phyloP scores from a whole-genome alignment of 2,113 vertebrate species.

The Sylvia atricapilla region DNA sequence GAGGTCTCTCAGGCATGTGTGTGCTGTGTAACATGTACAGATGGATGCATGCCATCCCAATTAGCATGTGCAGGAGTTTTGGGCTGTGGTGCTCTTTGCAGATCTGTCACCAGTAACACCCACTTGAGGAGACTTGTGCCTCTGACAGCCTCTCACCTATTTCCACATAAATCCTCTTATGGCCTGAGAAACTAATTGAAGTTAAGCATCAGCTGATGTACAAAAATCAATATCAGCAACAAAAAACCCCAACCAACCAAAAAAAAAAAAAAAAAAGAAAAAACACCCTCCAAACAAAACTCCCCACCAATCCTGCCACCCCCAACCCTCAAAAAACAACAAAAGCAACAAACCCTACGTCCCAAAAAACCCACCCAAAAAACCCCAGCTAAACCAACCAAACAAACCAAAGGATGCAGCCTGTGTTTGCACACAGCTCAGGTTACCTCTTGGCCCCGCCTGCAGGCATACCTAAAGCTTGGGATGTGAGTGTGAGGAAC shows the following conservation, averaged over 20 bases:
- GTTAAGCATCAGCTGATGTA: background rate
- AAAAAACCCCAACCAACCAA: background rate
- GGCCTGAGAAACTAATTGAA: background rate
- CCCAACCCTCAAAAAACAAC: no score
- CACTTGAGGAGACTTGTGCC: background rate
- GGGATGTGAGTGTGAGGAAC: background rate
- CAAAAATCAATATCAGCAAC: no score
- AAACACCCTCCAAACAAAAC: background rate
- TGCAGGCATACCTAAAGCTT: accelerated
- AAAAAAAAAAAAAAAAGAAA: no score
- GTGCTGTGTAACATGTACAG: no score
- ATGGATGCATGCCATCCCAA: accelerated
- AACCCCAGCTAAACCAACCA: no score
- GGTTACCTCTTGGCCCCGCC: background rate
- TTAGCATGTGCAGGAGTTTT: background rate
- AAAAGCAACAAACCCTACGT: no score
- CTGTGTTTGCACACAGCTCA: background rate
- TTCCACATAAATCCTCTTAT: background rate
- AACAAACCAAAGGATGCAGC: background rate
- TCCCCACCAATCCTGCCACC: no score
- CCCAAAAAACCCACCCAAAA: no score
- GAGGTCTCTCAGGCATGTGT: background rate
- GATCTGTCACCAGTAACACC: background rate
- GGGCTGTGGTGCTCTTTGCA: background rate
- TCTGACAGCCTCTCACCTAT: background rate